Evolutionary conservation across 2,113 vertebrate genomes (phyloP), one percentile per base, ranked within the genome.

Genomic region (Hemibagrus wyckioides): DNA sequence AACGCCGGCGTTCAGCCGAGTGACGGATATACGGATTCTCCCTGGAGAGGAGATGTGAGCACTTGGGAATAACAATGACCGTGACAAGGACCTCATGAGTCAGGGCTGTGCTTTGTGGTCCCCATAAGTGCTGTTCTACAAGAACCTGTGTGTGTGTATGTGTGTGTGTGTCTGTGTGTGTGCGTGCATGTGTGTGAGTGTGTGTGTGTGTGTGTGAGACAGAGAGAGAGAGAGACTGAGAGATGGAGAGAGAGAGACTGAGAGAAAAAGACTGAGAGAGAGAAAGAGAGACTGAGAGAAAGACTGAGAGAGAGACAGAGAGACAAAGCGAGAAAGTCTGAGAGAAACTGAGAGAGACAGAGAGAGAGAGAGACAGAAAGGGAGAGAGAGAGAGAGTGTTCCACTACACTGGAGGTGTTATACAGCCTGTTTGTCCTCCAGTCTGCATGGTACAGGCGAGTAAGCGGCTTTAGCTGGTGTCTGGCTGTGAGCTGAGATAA

Each of bases 401-500:
- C 4, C 44, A 50, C 41, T 44, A 44, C 41, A 7, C 44, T 0
- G 33, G 7, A 57, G 23, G 83, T 71, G 65, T 44, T 59, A 28
- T 56, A 10, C 39, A 56, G 25, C 13, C 33, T 39, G 67, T 85
- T 85, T 73, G 67, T 73, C 30, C 80, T 65, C 73, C 80, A 82
- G 76, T 54, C 67, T 67, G 67, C 76, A 85, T n/a, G 44, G 75
- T 57, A 79, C 25, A 63, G 15, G 28, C 30, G 39, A 14, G 54
- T 23, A 52, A 83, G 75, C 59, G 36, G 33, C 54, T 61, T 83
- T 56, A 80, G 44, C 75, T 25, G n/a, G 33, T 54, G 79, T 83
- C 71, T 85, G 76, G 56, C 73, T 86, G 56, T 63, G 59, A 39
- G 80, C 75, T 80, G 30, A 80, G 85, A 77, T 76, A 82, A 87